These are phyloP conservation scores for Mus spretus DNA, from an alignment of 2,797 vertebrate genomes.

Conservation along the genomic window DNA sequence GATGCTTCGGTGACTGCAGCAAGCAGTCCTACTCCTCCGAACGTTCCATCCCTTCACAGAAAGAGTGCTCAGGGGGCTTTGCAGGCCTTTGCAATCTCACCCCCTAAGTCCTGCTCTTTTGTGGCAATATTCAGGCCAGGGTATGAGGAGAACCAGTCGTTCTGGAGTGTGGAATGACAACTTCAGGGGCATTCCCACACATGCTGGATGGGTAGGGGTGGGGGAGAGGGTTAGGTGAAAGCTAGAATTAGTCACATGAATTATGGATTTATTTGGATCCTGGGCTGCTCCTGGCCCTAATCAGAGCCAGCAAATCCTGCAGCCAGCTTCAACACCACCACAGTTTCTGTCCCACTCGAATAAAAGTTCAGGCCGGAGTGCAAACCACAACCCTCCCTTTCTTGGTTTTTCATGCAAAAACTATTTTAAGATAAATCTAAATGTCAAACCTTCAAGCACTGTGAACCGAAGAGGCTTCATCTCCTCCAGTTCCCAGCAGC, in stretches of 20 bases:
- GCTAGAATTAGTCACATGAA: conserved; percentile 76
- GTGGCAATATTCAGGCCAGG: neutral
- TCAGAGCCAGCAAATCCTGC: conserved; percentile 67
- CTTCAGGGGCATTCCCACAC: conserved; percentile 58
- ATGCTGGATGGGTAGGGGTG: neutral
- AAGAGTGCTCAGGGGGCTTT: neutral
- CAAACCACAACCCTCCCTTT: conserved; percentile 79
- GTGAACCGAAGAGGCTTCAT: conserved; percentile 72
- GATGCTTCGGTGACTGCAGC: neutral
- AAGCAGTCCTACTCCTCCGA: neutral
- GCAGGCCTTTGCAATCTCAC: neutral
- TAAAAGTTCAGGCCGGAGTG: conserved; percentile 78
- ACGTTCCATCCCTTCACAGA: neutral
- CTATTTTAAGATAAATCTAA: conserved; percentile 83
- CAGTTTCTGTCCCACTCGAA: conserved; percentile 70
- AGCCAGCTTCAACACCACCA: conserved; percentile 56
- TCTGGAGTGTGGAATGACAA: neutral
- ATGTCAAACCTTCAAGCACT: conserved; percentile 77
- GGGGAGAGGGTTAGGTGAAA: conserved; percentile 33
- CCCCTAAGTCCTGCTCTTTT: neutral
- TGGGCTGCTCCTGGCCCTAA: conserved; percentile 41
- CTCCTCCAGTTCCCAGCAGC: conserved; percentile 42
- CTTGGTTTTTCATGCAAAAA: conserved; percentile 80
- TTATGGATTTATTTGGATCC: conserved; percentile 76
- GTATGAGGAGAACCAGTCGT: neutral